Base-by-base conservation (phyloP, 2,113 vertebrate genomes). In the Scomber japonicus region DNA sequence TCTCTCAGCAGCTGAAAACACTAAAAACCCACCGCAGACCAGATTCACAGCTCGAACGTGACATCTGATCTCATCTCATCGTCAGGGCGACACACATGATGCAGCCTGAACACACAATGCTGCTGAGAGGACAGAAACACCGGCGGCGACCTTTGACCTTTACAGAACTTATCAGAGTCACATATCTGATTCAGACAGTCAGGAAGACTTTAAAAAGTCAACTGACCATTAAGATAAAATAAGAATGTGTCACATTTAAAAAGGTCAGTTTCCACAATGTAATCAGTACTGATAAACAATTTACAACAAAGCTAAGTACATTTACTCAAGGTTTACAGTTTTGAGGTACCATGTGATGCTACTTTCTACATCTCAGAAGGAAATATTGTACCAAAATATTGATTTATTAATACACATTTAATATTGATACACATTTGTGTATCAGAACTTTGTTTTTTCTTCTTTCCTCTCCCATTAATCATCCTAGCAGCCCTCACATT, bases 51-150 rank as follows among this genome's bases (percentile, higher is more conserved):
- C 53, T 35, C 7, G 4, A 31, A 30, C 11, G 60, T 65, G 66
- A 60, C 31, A 21, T 17, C 16, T 66, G 69, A 63, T 40, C 27
- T 31, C 69, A 63, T 40, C 27, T 31, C 27, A n/a, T 24, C 49
- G 63, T 71, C 30, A 16, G 50, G 57, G 49, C 45, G 40, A 55
- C 40, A 83, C 40, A 30, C 48, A 68, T 77, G 67, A 78, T 13
- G 66, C 66, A 21, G 48, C 48, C 30, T 16, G 2, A 30, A 50
- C 46, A 53, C 3, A 62, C 71, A 54, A 73, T 12, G 1, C 45
- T 48, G 16, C 62, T 5, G 1, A 31, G 8, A 30, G 11, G 9
- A 13, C n/a, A 55, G 19, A 7, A 56, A 14, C 51, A 2, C 19
- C 9, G 0, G 4, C 9, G 0, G 4, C 27, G 2, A 35, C 69